phyloP scores from a whole-genome alignment of 1,140 invertebrate species.

The Heterodera schachtii region DNA sequence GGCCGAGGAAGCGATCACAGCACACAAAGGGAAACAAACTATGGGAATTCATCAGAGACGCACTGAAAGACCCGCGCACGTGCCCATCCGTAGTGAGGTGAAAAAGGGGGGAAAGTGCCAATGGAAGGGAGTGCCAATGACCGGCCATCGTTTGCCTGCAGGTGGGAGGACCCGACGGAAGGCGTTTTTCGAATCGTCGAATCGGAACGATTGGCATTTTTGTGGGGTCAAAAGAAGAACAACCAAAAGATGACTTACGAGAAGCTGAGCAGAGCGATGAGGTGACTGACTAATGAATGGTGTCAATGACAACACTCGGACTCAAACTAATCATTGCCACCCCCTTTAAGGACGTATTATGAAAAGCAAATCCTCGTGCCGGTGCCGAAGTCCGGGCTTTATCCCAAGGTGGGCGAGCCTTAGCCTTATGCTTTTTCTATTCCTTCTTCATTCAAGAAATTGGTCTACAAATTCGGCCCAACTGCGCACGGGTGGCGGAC shows the following conservation, averaged over 20 bases:
- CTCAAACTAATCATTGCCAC: conserved; percentile 11
- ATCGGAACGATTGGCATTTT: conserved; percentile 42
- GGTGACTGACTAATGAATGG: conserved; percentile 66
- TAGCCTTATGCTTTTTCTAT: background rate
- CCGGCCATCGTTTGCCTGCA: conserved; percentile 52
- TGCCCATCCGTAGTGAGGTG: conserved; percentile 71
- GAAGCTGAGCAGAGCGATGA: conserved; percentile 87
- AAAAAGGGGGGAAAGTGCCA: conserved; percentile 8
- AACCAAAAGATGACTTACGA: conserved; percentile 90
- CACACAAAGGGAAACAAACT: conserved; percentile 72
- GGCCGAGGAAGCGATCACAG: conserved; percentile 64
- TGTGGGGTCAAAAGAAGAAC: conserved; percentile 83
- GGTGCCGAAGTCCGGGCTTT: conserved; percentile 69
- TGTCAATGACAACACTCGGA: too few species aligned
- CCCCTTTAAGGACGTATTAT: conserved; percentile 68
- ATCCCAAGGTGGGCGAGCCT: conserved; percentile 65
- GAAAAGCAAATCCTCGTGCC: conserved; percentile 68
- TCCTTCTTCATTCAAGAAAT: background rate
- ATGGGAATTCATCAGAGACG: conserved; percentile 81
- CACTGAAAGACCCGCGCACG: conserved; percentile 76
- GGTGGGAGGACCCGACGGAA: conserved; percentile 83
- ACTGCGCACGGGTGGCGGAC: conserved; percentile 56
- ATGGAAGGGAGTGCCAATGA: conserved; percentile 26
- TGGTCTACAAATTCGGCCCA: conserved; percentile 69
- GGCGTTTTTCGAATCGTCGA: conserved; percentile 84